Base-by-base conservation (phyloP, 2,113 vertebrate species). In the Phodopus roborovskii region DNA sequence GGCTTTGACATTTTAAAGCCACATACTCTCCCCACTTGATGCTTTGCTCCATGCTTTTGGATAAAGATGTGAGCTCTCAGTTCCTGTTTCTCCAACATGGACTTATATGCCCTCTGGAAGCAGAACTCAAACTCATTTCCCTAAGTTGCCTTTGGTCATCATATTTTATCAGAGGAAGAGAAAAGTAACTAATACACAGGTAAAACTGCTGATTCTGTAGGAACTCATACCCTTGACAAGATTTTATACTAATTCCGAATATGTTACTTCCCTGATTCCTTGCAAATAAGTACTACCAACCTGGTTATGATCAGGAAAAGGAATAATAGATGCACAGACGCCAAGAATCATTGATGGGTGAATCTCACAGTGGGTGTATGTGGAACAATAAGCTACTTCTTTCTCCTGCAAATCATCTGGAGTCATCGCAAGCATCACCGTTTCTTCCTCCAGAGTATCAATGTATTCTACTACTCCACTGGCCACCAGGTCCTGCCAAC, bases 251-350 rank as follows among this genome's bases (percentile, higher is more conserved):
- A 71, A 74, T n/a, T 17, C 81, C 83, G 91, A 36, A 68, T 62
- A 92, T 53, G 88, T 48, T 77, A 75, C 50, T 89, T 75, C 20
- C 48, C 77, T 42, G 53, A 73, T 77, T 95, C 62, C 64, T 86
- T 53, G 87, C 33, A 77, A 71, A 92, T 22, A 45, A 79, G 30
- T 39, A 64, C 33, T 45, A 98, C 98, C 92, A 97, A 99, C 99
- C 99, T 99, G 99, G 98, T 99, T 99, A 98, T 99, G 99, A 97
- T 99, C 99, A 10, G 99, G 99, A 97, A 99, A 99, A 20, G 99
- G 99, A 96, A 99, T 99, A 97, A 99, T 99, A 68, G 99, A 99
- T 0, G 99, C 99, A 91, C 99, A 99, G 12, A 99, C 99, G 85
- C 99, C 99, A 45, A 99, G 99, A 97, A 99, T 99, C 99, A 99